Percentiles rank a stretch among this genome's conserved stretches.
phyloP scores from a whole-genome alignment of 2,888 invertebrate genomes.

The Lasioglossum calceatum region DNA sequence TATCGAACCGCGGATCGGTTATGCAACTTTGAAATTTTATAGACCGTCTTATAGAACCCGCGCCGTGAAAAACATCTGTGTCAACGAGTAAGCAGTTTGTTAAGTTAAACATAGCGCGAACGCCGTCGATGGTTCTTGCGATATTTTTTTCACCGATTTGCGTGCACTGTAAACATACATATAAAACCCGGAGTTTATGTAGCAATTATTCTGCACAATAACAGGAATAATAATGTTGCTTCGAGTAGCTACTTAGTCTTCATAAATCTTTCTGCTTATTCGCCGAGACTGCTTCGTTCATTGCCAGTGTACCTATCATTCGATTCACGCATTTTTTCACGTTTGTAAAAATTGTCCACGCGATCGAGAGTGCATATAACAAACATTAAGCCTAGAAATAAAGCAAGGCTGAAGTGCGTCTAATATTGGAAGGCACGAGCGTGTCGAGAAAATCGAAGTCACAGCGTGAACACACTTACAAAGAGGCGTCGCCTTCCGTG shows the following conservation, averaged over 20 bases:
- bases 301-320: not conserved
- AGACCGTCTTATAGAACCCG: not conserved
- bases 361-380: not conserved
- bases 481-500: constrained; percentile 1
- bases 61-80: not conserved
- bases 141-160: not conserved
- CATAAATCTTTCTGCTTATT: not conserved
- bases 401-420: not conserved
- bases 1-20: not conserved
- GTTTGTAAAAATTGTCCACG: not conserved
- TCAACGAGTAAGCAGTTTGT: not conserved
- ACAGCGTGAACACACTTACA: not conserved
- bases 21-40: not conserved
- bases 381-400: not conserved
- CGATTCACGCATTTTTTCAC: not conserved
- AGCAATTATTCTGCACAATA: not conserved
- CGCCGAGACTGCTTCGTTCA: not conserved
- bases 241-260: not conserved
- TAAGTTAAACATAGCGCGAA: not conserved
- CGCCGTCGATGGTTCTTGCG: not conserved
- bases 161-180: not conserved
- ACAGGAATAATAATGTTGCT: not conserved
- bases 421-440: constrained; percentile 1
- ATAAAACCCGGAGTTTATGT: not conserved
- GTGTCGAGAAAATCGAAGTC: not conserved